Conservation (phyloP, 2,888 invertebrate genomes). For the Mesoligia furuncula region DNA sequence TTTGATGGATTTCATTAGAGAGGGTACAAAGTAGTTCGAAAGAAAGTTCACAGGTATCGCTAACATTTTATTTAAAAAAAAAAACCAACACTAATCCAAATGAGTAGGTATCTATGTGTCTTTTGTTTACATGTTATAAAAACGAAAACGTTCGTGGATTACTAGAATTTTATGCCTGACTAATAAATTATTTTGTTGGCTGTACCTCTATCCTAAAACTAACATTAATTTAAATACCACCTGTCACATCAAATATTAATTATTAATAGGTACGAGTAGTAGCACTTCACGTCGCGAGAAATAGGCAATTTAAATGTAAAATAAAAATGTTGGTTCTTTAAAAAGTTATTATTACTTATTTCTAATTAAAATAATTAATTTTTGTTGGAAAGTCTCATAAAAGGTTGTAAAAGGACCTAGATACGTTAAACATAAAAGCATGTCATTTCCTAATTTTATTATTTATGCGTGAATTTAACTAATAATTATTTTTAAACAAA, state of each 20-base stretch:
- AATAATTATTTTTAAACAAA: neutral
- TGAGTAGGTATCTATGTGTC: neutral
- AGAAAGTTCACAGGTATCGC: neutral
- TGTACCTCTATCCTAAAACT: neutral
- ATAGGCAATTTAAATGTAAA: neutral
- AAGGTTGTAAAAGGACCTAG: neutral
- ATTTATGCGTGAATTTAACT: neutral
- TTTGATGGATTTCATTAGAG: neutral
- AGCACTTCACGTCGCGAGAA: neutral
- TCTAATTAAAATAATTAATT: neutral
- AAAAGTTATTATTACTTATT: neutral
- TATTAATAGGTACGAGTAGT: neutral
- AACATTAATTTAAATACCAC: neutral
- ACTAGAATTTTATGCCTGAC: neutral
- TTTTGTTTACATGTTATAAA: neutral
- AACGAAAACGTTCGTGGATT: neutral
- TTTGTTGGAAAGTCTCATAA: neutral
- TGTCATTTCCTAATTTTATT: neutral
- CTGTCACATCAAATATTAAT: neutral
- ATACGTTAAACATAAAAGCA: neutral
- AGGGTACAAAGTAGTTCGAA: neutral
- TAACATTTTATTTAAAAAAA: neutral
- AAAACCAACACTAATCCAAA: neutral
- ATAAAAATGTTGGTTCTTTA: neutral
- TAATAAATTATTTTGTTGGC: neutral